phyloP scores from a whole-genome alignment of 1,140 invertebrate genomes.

The Lethrus apterus region DNA sequence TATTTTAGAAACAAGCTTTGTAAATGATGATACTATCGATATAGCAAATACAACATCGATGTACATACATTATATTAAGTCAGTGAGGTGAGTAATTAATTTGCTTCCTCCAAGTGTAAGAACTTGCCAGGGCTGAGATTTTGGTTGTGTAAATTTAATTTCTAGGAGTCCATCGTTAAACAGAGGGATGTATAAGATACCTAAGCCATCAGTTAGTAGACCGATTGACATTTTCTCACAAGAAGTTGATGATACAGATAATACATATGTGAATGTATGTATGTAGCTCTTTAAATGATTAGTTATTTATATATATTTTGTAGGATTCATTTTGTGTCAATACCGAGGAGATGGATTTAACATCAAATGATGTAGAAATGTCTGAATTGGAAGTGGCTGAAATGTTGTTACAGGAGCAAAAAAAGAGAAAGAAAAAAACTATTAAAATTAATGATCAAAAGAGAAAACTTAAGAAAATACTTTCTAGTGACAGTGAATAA shows the following conservation, averaged over 20 bases:
- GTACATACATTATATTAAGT: slow-evolving; percentile 34
- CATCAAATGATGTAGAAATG: slow-evolving; percentile 17
- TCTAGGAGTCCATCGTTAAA: slow-evolving; percentile 25
- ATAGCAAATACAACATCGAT: slow-evolving; percentile 25
- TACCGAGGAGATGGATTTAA: slow-evolving; percentile 22
- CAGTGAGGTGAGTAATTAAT: slow-evolving; percentile 26
- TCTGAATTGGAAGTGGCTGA: slow-evolving; percentile 33
- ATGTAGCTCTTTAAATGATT: slow-evolving; percentile 8
- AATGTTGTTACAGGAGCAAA: slow-evolving; percentile 24
- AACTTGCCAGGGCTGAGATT: not conserved
- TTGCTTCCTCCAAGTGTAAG: not conserved
- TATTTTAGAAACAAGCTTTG: slow-evolving; percentile 35
- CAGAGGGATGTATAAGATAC: slow-evolving; percentile 24
- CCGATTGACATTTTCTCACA: slow-evolving; percentile 27
- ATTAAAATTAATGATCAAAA: no score
- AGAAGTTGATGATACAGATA: slow-evolving; percentile 19
- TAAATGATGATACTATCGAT: slow-evolving; percentile 31
- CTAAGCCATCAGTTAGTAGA: slow-evolving; percentile 11
- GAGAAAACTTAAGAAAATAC: no score
- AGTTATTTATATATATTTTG: slow-evolving; percentile 14
- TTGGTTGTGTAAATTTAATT: slow-evolving; percentile 1
- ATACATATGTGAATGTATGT: slow-evolving; percentile 33
- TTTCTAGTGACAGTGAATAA: no score
- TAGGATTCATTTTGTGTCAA: slow-evolving; percentile 36
- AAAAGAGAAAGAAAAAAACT: slow-evolving; percentile 21